Base-by-base conservation (phyloP, 2,888 invertebrate genomes). In the Sarcophaga carnaria region DNA sequence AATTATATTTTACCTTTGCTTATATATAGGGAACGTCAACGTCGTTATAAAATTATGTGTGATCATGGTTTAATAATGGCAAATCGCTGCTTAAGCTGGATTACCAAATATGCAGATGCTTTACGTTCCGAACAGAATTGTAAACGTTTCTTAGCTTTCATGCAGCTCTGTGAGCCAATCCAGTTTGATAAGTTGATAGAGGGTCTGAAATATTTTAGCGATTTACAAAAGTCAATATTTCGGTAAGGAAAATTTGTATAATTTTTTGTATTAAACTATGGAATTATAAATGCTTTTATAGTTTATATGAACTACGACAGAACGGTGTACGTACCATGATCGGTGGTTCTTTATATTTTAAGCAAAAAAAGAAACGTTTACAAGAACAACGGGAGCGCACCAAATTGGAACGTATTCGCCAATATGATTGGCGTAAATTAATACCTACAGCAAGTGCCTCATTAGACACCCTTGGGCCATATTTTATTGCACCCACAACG, bases 141-240 rank as follows among this genome's bases (percentile, higher is more conserved):
- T 66, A 92, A 92, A 87, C 90, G 93, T 3, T 92, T 98, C 71
- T 91, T 96, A 1, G 94, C 95, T 2, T 97, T 97, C 89, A 96
- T 97, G 95, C 97, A 97, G 90, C 95, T 98, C 47, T 95, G 96
- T 90, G 94, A 94, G 0, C 96, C 96, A 0, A 94, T 95, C 85
- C 95, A 96, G 86, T 97, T 96, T 93, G 97, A 97, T 91, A 95
- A 95, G 85, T 94, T 97, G 6, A 94, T 97, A 92, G 97, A 98
- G 91, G 96, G 97, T 0, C 90, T 98, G 47, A 95, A 96, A 90
- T 94, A 96, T 89, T 96, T 95, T 90, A 95, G 95, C 17, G 96
- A 97, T 90, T 91, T 97, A 12, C 94, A 95, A 88, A 95, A 95
- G 89, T 94, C 94, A 82, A 94, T 96, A 37, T 92, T 94, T 88